These are phyloP conservation scores for Panopea generosa DNA, from an alignment of 2,888 invertebrate species.

Conservation along the genomic window DNA sequence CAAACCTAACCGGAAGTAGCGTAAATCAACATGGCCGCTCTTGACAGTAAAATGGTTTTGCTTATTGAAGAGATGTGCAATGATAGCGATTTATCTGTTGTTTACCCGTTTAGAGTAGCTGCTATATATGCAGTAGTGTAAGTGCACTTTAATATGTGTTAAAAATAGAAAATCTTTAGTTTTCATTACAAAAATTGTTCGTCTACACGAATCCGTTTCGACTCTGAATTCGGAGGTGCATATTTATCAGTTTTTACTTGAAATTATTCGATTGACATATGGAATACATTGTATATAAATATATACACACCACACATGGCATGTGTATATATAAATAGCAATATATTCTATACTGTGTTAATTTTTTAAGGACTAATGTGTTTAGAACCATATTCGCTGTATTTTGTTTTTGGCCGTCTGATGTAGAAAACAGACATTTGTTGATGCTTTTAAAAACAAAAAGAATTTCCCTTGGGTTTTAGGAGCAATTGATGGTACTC, in stretches of 20 bases:
- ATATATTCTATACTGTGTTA: no score
- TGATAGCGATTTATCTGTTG: not conserved
- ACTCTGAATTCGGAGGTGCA: no score
- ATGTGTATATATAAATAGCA: no score
- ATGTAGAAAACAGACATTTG: not conserved
- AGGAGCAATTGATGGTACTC: conserved; percentile 34
- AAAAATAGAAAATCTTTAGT: no score
- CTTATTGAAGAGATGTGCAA: not conserved
- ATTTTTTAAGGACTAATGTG: no score
- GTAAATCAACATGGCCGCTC: conserved; percentile 7
- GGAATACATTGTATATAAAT: not conserved
- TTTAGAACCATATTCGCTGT: no score
- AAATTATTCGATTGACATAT: no score
- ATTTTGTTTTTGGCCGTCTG: not conserved
- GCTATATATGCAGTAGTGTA: conserved; percentile 15
- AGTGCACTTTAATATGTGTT: not conserved
- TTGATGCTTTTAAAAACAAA: conserved; percentile 18
- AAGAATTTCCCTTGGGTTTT: conserved; percentile 20
- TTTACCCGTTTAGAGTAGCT: conserved; percentile 1
- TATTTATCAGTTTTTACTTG: no score
- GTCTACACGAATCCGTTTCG: no score
- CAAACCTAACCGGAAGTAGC: not conserved
- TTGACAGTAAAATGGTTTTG: not conserved
- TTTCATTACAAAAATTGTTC: no score
- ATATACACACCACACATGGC: not conserved